Percentiles rank a stretch among this genome's conserved stretches.
Conservation (phyloP, 30 jellyfish, hydroid and myxozoan species). For the Hydractinia symbiolongicarpus region DNA sequence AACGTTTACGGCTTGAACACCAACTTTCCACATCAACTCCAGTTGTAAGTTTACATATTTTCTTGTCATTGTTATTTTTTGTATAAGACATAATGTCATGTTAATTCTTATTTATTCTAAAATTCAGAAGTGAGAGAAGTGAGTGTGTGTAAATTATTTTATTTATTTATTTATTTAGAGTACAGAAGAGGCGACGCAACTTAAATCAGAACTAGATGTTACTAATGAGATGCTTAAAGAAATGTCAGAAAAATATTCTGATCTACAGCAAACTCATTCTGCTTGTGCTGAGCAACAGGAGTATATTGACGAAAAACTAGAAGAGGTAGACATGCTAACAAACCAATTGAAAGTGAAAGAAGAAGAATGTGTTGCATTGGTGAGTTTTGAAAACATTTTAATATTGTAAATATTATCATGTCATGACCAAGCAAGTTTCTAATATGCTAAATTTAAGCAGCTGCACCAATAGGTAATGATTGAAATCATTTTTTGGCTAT, state of each 20-base stretch:
- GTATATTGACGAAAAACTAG: background rate
- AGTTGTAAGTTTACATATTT: slow-evolving; percentile 9
- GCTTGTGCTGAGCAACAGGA: background rate
- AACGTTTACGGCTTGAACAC: slow-evolving; percentile 33
- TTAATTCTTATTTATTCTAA: too few species aligned
- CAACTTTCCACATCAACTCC: slow-evolving; percentile 29
- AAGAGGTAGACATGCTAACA: slow-evolving; percentile 8
- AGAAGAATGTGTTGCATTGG: slow-evolving; percentile 26
- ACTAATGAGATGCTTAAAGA: background rate
- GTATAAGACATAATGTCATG: too few species aligned
- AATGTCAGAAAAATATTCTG: background rate
- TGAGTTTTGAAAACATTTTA: background rate
- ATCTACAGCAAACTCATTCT: background rate
- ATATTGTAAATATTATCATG: too few species aligned
- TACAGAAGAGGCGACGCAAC: background rate
- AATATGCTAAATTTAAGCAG: too few species aligned
- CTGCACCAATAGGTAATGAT: too few species aligned
- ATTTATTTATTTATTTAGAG: too few species aligned
- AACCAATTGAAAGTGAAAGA: slow-evolving; percentile 1
- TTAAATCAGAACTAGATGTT: background rate
- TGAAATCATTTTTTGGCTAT: too few species aligned
- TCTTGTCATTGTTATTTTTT: too few species aligned
- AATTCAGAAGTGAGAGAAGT: too few species aligned
- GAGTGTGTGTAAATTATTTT: too few species aligned
- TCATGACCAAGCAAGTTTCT: too few species aligned